Evolutionary conservation across 2,888 invertebrate species (phyloP).

Genomic region (Chrysodeixis includens): DNA sequence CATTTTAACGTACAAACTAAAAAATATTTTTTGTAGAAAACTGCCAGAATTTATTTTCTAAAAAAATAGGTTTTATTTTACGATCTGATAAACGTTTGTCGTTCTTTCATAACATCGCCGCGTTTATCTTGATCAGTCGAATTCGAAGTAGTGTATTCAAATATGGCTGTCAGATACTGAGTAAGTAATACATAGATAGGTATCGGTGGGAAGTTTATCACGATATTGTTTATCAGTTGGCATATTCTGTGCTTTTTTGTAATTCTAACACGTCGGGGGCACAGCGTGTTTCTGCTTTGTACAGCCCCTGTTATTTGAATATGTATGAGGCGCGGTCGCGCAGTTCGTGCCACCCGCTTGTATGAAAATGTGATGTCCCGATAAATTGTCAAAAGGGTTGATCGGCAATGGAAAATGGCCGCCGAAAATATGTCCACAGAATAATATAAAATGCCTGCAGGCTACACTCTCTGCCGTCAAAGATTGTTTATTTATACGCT

Average conservation of each 20-base stretch:
- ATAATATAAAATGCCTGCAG: constrained; percentile 72
- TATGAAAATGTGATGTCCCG: constrained; percentile 88
- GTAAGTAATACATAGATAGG: constrained; percentile 43
- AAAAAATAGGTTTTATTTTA: neutral
- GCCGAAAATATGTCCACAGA: constrained; percentile 75
- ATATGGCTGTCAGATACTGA: constrained; percentile 24
- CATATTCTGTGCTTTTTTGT: constrained; percentile 79
- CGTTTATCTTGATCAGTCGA: neutral
- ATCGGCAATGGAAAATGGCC: constrained; percentile 83
- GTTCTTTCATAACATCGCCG: neutral
- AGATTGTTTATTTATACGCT: constrained; percentile 72
- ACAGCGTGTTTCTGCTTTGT: constrained; percentile 84
- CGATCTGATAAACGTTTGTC: neutral
- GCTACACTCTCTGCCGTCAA: constrained; percentile 65
- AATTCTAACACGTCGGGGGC: constrained; percentile 83
- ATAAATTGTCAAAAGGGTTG: constrained; percentile 88
- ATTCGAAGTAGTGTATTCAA: constrained; percentile 19
- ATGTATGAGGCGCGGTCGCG: constrained; percentile 83
- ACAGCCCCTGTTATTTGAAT: constrained; percentile 83
- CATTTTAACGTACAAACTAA: neutral
- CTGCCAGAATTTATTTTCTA: neutral
- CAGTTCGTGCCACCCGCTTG: constrained; percentile 79
- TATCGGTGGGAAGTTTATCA: constrained; percentile 51
- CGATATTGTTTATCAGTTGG: constrained; percentile 75
- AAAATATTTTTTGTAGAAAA: neutral